Percentiles rank a stretch among this genome's conserved stretches.
Conservation (phyloP, 2,888 invertebrate species). For the Branchellion lobata region DNA sequence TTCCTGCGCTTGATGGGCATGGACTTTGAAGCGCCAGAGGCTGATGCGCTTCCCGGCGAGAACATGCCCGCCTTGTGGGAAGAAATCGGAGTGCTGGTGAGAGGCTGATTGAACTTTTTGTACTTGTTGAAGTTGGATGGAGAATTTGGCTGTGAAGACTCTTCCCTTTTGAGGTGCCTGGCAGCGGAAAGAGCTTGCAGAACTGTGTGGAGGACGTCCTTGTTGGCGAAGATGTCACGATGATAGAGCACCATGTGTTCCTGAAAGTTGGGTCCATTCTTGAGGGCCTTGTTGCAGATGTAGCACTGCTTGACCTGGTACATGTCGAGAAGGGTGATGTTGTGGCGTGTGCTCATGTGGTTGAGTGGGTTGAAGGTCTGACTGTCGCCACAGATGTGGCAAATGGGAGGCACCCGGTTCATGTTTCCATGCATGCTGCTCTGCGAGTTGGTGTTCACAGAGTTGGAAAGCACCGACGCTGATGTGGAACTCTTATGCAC, state of each 20-base stretch:
- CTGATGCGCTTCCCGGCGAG: background rate
- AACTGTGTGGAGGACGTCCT: conserved; percentile 46
- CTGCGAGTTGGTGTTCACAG: background rate
- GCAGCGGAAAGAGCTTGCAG: conserved; percentile 47
- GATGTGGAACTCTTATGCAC: conserved; percentile 41
- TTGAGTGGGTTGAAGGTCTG: conserved; percentile 47
- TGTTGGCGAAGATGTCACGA: conserved; percentile 47
- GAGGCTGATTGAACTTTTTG: conserved; percentile 13
- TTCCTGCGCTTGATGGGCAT: background rate
- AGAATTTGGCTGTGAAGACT: conserved; percentile 12
- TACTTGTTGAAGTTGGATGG: background rate
- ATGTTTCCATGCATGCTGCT: background rate
- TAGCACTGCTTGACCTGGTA: conserved; percentile 46
- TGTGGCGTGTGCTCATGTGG: conserved; percentile 48
- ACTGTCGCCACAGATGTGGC: conserved; percentile 44
- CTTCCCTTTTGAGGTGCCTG: conserved; percentile 44
- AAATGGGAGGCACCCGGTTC: conserved; percentile 17
- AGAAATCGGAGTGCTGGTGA: conserved; percentile 4
- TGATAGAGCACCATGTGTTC: conserved; percentile 48
- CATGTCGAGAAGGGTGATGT: conserved; percentile 48
- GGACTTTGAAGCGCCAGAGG: background rate
- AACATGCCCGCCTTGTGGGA: background rate
- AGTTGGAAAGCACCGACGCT: background rate
- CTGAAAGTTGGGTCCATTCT: conserved; percentile 46
- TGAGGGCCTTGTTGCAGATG: conserved; percentile 45